phyloP scores from a whole-genome alignment of 2,797 vertebrate species.

The Octomys mimax region DNA sequence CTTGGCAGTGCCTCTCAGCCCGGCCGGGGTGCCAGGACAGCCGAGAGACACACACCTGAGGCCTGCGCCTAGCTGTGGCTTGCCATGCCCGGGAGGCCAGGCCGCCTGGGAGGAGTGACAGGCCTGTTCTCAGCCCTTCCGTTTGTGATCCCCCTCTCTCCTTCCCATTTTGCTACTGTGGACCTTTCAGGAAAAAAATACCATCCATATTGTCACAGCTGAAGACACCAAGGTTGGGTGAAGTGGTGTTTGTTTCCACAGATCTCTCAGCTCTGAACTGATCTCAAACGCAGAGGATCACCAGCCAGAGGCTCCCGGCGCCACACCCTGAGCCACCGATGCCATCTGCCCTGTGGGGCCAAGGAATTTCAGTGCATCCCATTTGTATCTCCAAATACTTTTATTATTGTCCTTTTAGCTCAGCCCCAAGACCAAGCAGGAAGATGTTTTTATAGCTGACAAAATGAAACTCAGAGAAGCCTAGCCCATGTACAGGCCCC shows the following conservation, averaged over 20 bases:
- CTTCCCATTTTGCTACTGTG: background rate
- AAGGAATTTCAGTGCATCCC: background rate
- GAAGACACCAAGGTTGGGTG: background rate
- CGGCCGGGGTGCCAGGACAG: constrained; percentile 61
- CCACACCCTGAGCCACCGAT: background rate
- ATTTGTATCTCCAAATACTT: background rate
- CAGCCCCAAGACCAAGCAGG: background rate
- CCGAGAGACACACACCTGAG: constrained; percentile 84
- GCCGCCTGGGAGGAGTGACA: accelerated
- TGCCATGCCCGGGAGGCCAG: background rate
- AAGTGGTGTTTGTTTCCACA: background rate
- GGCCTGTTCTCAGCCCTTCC: background rate
- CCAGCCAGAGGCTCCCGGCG: background rate
- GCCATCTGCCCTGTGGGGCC: background rate
- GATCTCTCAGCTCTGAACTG: background rate
- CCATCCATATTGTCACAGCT: background rate
- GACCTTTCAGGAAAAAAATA: background rate
- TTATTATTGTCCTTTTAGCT: constrained; percentile 23
- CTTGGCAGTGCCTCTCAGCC: constrained; percentile 56
- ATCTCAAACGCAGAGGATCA: background rate
- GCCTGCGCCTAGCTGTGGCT: background rate
- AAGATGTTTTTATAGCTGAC: background rate
- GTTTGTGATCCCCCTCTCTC: accelerated
- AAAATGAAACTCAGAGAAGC: background rate
- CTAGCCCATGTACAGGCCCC: background rate